phyloP scores from a whole-genome alignment of 2,888 invertebrate genomes.

The Melanargia galathea region DNA sequence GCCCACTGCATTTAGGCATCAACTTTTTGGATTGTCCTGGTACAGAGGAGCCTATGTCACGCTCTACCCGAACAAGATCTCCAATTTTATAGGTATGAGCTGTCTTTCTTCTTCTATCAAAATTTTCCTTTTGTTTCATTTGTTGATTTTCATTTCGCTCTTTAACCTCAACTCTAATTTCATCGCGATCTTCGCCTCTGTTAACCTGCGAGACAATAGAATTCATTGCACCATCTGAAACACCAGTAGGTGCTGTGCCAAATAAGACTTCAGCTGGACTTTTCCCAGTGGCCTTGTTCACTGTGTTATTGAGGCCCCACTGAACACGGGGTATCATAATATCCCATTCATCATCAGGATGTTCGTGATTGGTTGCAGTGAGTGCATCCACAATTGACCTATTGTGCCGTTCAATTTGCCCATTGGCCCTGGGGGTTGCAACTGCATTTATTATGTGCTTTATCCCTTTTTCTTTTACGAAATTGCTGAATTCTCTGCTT shows the following conservation, averaged over 20 bases:
- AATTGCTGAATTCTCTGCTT: conserved; percentile 19
- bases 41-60: background rate
- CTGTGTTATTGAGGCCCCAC: conserved; percentile 47
- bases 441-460: conserved; percentile 41
- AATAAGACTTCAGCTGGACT: conserved; percentile 40
- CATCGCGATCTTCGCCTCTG: background rate
- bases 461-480: conserved; percentile 15
- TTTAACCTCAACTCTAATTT: background rate
- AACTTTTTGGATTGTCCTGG: too few relatives aligned
- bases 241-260: conserved; percentile 6
- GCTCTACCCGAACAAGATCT: background rate
- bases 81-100: background rate
- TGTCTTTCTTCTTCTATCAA: background rate
- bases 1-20: too few relatives aligned
- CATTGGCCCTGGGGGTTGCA: conserved; percentile 37
- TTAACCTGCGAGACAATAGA: background rate
- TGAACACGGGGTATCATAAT: conserved; percentile 45
- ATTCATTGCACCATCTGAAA: background rate
- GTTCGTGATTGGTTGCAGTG: conserved; percentile 41
- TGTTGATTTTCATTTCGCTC: background rate
- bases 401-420: conserved; percentile 27
- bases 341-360: conserved; percentile 52
- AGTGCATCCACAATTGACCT: conserved; percentile 36
- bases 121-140: background rate
- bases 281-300: conserved; percentile 42